Percentiles rank a stretch among this genome's conserved stretches.
phyloP scores from a whole-genome alignment of 2,888 invertebrate genomes.

The Lordiphosa fenestrarum region DNA sequence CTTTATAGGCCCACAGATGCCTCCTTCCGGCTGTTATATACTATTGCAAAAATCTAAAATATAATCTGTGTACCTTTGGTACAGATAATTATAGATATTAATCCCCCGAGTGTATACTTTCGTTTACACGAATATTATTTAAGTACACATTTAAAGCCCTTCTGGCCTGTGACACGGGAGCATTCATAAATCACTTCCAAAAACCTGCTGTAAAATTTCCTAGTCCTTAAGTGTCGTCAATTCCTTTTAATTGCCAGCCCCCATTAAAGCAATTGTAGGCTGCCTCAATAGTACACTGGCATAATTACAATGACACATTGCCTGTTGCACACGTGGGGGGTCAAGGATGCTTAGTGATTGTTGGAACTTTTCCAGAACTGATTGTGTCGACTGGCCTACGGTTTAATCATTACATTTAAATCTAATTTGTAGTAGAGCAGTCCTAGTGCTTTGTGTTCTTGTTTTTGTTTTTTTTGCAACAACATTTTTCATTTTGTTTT shows the following conservation, averaged over 20 bases:
- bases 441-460: constrained; percentile 12
- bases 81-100: no score
- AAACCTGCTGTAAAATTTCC: constrained; percentile 16
- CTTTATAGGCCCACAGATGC: no score
- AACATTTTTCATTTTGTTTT: constrained; percentile 74
- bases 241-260: constrained; percentile 14
- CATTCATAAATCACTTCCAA: no score
- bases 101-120: no score
- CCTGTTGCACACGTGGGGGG: constrained; percentile 38
- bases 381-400: constrained; percentile 30
- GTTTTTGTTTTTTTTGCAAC: constrained; percentile 47
- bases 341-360: constrained; percentile 60
- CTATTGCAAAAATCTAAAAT: no score
- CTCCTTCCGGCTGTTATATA: no score
- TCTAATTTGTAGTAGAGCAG: constrained; percentile 45
- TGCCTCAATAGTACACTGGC: constrained; percentile 11
- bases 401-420: constrained; percentile 72
- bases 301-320: constrained; percentile 51
- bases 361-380: constrained; percentile 54
- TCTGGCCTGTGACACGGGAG: no score
- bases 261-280: constrained; percentile 8
- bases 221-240: not conserved
- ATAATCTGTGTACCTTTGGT: no score
- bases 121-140: no score
- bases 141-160: no score